Evolutionary conservation across 2,797 vertebrate genomes (phyloP).

Genomic region (Erithacus rubecula): DNA sequence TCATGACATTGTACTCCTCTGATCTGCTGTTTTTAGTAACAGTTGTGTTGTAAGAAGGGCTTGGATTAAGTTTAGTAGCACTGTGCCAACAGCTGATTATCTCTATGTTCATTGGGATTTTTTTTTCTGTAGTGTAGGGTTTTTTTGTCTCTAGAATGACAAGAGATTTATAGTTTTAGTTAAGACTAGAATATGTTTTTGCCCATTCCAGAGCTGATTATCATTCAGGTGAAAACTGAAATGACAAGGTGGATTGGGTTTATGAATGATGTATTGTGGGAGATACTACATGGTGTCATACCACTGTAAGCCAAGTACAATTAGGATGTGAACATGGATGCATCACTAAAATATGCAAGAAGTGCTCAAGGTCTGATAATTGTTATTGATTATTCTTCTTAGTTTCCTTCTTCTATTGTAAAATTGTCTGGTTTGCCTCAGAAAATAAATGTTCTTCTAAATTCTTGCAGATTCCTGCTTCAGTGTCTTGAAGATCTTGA

Average conservation of each 20-base stretch:
- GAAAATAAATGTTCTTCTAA: not conserved
- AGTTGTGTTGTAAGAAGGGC: not conserved
- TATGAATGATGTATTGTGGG: not conserved
- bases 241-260: not conserved
- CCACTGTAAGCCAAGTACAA: not conserved
- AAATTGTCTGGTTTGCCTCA: not conserved
- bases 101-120: not conserved
- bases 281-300: not conserved
- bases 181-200: not conserved
- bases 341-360: not conserved
- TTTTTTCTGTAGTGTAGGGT: not conserved
- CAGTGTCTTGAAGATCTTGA: slow-evolving; percentile 95
- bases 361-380: not conserved
- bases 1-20: not conserved
- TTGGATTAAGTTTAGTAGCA: not conserved
- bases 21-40: not conserved
- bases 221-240: not conserved
- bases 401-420: not conserved
- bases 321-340: not conserved
- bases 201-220: not conserved
- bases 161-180: not conserved
- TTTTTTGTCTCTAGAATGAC: not conserved
- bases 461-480: slow-evolving; percentile 85
- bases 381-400: not conserved
- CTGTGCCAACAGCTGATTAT: not conserved